Base-by-base conservation (phyloP, 2,113 vertebrate genomes). In the Stigmatopora nigra region DNA sequence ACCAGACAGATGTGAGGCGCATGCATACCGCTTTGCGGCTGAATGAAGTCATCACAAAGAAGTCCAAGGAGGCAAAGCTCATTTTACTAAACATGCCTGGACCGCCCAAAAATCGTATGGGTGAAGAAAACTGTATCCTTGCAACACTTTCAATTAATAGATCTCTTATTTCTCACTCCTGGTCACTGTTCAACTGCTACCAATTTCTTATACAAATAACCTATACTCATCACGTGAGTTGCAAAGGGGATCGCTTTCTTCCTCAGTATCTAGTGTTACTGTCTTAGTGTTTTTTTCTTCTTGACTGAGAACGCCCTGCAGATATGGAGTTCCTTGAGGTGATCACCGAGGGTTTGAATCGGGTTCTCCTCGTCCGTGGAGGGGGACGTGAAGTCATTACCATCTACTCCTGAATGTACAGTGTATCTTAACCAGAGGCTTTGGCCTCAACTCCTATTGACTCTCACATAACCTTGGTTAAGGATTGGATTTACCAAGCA, bases 251-350 rank as follows among this genome's bases (percentile, higher is more conserved):
- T 9, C 51, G 7, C 3, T 53, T 53, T 20, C 8, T 13, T 22
- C 14, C 16, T 19, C 11, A n/a, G 1, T 31, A 47, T 62, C 2
- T 8, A 47, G 1, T 36, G 14, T 49, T 17, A 57, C 31, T 2
- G 1, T 31, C 6, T 63, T 16, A 17, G 4, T 19, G 41, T 63
- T 63, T 49, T 20, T 3, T 38, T 16, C 9, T 81, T 88, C 90
- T 93, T 94, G 77, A 94, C 82, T 5, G 31, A 7, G 0, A n/a
- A 16, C 0, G 10, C 68, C 20, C 64, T 64, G 73, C 90, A 99
- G 97, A 99, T 78, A 99, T 99, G 96, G 96, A 98, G 83, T 99
- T 99, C 76, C 92, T 99, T 15, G 97, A 99, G 86, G 97, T 98
- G 63, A 90, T 99, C 80, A 98, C 96, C 0, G 97, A 99, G 81